A percentile compares a stretch with the other conserved stretches of the same genome.
These are phyloP conservation scores for Cairina moschata DNA, from an alignment of 2,113 vertebrate genomes.

Conservation along the genomic window DNA sequence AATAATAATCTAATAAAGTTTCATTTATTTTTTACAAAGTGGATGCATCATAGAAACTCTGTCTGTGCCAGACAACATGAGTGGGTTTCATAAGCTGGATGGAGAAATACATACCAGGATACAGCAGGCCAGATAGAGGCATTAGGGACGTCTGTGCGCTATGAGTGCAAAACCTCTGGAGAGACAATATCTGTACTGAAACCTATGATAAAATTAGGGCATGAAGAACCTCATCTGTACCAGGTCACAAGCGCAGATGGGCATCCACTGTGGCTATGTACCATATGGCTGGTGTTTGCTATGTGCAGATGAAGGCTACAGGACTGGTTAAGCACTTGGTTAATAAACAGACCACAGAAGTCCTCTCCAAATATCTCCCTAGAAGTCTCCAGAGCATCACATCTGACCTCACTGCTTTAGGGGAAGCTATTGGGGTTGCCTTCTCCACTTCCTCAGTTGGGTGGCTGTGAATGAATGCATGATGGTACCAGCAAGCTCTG, in stretches of 20 bases:
- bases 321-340: not conserved
- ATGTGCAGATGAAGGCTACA: not conserved
- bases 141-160: not conserved
- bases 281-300: rapidly evolving
- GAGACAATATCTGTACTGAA: not conserved
- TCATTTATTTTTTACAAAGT: not conserved
- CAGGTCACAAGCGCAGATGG: not conserved
- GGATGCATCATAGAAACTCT: not conserved
- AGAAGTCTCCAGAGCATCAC: not conserved
- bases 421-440: not conserved
- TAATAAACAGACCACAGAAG: rapidly evolving
- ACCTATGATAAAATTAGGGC: not conserved
- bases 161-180: not conserved
- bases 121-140: not conserved
- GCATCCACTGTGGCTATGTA: not conserved
- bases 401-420: not conserved
- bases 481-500: not conserved
- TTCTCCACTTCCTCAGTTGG: not conserved
- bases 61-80: not conserved
- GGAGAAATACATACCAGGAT: not conserved
- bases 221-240: not conserved
- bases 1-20: not conserved
- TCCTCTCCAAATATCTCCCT: not conserved
- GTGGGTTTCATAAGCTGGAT: not conserved
- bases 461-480: not conserved